Evolutionary conservation across 2,113 vertebrate species (phyloP).

Genomic region (Myxocyprinus asiaticus): DNA sequence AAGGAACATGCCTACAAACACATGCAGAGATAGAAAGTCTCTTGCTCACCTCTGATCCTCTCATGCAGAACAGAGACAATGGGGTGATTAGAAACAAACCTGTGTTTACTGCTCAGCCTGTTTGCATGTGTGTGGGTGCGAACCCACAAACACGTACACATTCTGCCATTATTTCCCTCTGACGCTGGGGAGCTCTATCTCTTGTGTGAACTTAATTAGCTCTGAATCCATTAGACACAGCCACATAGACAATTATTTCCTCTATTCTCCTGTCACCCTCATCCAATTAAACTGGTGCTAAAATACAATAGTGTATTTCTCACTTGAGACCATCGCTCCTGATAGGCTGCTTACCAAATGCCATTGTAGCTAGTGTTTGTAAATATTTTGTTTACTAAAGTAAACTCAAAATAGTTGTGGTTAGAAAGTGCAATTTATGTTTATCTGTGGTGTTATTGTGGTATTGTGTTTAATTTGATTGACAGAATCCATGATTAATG

Average conservation of each 20-base stretch:
- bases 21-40: slow-evolving; percentile 17
- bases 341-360: slow-evolving; percentile 13
- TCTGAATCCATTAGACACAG: slow-evolving; percentile 54
- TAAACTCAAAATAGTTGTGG: neutral
- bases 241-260: slow-evolving; percentile 35
- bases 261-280: slow-evolving; percentile 38
- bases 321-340: slow-evolving; percentile 19
- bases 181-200: slow-evolving; percentile 45
- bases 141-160: slow-evolving; percentile 18
- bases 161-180: slow-evolving; percentile 24
- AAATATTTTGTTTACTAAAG: slow-evolving; percentile 3
- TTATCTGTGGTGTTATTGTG: neutral
- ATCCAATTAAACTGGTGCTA: slow-evolving; percentile 50
- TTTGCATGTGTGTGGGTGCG: slow-evolving; percentile 31
- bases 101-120: slow-evolving; percentile 47
- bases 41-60: slow-evolving; percentile 45
- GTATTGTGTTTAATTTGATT: neutral
- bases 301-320: slow-evolving; percentile 40
- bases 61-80: slow-evolving; percentile 57
- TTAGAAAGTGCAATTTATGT: neutral
- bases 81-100: slow-evolving; percentile 54
- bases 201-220: slow-evolving; percentile 55
- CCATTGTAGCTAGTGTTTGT: slow-evolving; percentile 3
- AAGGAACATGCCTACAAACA: slow-evolving; percentile 1
- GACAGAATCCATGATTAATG: neutral